Conservation (phyloP, 2,113 vertebrate genomes). For the Catharus bicknelli region DNA sequence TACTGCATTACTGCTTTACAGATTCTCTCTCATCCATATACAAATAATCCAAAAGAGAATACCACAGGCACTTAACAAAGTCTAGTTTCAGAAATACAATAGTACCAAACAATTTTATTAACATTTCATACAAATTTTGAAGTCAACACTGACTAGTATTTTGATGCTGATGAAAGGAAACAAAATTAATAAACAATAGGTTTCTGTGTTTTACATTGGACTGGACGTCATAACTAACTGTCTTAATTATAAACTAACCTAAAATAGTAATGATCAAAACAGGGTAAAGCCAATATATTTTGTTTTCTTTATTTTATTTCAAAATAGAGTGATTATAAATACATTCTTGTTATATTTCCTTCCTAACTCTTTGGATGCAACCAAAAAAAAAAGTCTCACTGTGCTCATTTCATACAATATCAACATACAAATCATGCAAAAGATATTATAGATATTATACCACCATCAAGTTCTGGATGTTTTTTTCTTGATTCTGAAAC, state of each 20-base stretch:
- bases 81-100: slow-evolving; percentile 58
- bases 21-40: background rate
- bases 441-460: slow-evolving; percentile 57
- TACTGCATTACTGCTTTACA: slow-evolving; percentile 1
- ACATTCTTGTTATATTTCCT: slow-evolving; percentile 74
- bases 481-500: slow-evolving; percentile 57
- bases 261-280: slow-evolving; percentile 57
- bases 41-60: slow-evolving; percentile 38
- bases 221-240: background rate
- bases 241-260: slow-evolving; percentile 55
- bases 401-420: slow-evolving; percentile 73
- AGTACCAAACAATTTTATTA: slow-evolving; percentile 69
- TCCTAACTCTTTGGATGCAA: slow-evolving; percentile 75
- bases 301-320: slow-evolving; percentile 76
- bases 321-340: slow-evolving; percentile 79
- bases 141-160: slow-evolving; percentile 53
- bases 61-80: slow-evolving; percentile 50
- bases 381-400: slow-evolving; percentile 27
- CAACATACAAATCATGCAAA: slow-evolving; percentile 75
- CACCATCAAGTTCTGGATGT: slow-evolving; percentile 54
- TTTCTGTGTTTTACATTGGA: slow-evolving; percentile 52
- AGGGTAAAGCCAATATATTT: slow-evolving; percentile 72
- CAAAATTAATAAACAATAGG: slow-evolving; percentile 36
- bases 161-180: slow-evolving; percentile 56
- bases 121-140: slow-evolving; percentile 52